Evolutionary conservation across 2,113 vertebrate species (phyloP), one percentile per base, ranked within the genome.

Genomic region (Protobothrops mucrosquamatus): DNA sequence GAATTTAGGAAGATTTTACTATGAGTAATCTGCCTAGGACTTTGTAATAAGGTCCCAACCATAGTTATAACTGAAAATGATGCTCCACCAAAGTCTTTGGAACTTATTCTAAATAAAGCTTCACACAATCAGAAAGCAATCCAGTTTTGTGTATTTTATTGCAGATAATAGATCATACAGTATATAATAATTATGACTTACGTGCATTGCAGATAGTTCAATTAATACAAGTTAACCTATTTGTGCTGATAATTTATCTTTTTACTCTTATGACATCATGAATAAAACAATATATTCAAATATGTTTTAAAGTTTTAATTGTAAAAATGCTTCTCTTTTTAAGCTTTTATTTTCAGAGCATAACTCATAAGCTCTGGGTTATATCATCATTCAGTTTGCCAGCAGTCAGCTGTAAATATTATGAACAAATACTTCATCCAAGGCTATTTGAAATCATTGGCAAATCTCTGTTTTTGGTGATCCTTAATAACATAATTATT

Each of bases 371-470:
- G 20, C 61, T 92, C 55, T 91, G 43, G 11, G 86, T 74, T 81
- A 43, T 10, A 43, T 20, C 90, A 0, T 26, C 6, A 29, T 52
- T 89, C 51, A 87, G 46, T 87, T 92, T 48, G 39, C 48, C 91
- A 54, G 34, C 39, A 34, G 95, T 89, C 92, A 94, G 88, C 51
- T 86, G 52, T 64, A 90, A 48, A 90, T 93, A 18, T 54, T 54
- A 15, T 92, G 90, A 90, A 48, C 15, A 87, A 91, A 89, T 56
- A 93, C 29, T 90, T 43, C 24, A 95, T 95, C 93, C 90, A 87
- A 89, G 26, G n/a, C 92, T 94, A 90, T 95, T 95, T 92, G 51
- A 90, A 20, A 90, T 93, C 93, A 92, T 74, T 61, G 95, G 81
- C n/a, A 88, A 29, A 90, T 12, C 91, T 10, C 48, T 61, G 69